Evolutionary conservation across 2,797 vertebrate species (phyloP).

Genomic region (Bucorvus abyssinicus): DNA sequence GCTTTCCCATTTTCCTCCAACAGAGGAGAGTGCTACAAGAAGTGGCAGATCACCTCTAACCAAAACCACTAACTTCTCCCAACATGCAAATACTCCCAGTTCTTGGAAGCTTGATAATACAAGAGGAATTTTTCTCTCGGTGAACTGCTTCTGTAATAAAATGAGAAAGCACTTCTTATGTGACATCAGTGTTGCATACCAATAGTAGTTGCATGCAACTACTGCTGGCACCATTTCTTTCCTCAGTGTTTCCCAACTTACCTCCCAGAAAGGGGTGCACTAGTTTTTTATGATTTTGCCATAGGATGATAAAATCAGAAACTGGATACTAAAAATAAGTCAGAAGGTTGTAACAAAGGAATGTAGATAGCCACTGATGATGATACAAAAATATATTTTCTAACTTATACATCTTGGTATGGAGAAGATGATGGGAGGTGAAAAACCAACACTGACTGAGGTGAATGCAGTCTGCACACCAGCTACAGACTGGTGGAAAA

Average conservation of each 20-base stretch:
- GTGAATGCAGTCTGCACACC: not conserved
- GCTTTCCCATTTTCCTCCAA: not conserved
- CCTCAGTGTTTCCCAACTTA: not conserved
- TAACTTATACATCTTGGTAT: not conserved
- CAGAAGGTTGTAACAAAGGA: not conserved
- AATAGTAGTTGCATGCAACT: too few species aligned
- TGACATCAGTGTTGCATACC: not conserved
- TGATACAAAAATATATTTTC: not conserved
- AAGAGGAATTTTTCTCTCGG: not conserved
- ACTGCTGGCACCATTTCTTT: not conserved
- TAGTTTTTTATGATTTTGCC: not conserved
- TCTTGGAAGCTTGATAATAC: not conserved
- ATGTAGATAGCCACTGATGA: not conserved
- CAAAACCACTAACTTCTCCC: not conserved
- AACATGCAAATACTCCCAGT: not conserved
- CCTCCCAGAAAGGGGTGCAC: not conserved
- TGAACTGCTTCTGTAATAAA: not conserved
- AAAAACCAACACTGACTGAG: not conserved
- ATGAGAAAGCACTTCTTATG: not conserved
- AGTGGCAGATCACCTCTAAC: not conserved
- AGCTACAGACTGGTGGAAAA: fast-evolving
- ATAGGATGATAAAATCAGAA: not conserved
- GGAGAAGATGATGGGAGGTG: fast-evolving
- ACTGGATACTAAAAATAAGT: not conserved
- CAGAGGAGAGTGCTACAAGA: not conserved